phyloP scores from a whole-genome alignment of 2,888 invertebrate genomes.

The Microctonus hyperodae region DNA sequence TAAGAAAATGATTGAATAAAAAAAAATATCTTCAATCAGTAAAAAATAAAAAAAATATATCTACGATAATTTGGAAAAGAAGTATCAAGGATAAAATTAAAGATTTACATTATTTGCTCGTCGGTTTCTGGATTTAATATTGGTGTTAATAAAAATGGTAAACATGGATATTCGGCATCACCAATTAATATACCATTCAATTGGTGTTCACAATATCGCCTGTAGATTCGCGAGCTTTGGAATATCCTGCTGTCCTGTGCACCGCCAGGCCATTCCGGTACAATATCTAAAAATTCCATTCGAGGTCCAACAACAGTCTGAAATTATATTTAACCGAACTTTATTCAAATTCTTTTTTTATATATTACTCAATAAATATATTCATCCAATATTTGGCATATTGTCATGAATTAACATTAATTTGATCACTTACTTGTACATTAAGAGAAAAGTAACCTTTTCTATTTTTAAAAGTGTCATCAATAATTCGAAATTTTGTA shows the following conservation, averaged over 20 bases:
- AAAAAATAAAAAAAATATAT: too few species aligned
- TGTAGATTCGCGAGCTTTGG: conserved; percentile 34
- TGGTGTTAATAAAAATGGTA: conserved; percentile 35
- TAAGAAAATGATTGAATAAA: too few species aligned
- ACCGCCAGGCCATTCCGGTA: conserved; percentile 39
- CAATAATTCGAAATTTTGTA: conserved; percentile 33
- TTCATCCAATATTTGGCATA: conserved; percentile 13
- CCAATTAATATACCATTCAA: conserved; percentile 35
- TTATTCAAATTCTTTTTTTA: too few species aligned
- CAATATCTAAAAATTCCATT: conserved; percentile 36
- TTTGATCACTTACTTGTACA: conserved; percentile 36
- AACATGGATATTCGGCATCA: conserved; percentile 36
- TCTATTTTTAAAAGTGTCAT: conserved; percentile 37
- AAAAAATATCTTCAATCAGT: too few species aligned
- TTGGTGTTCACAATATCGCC: conserved; percentile 26
- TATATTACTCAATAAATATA: too few species aligned
- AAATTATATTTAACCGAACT: neutral
- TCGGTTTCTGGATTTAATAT: conserved; percentile 32
- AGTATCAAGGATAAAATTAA: neutral
- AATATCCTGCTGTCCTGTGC: conserved; percentile 39
- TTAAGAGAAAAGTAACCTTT: conserved; percentile 41
- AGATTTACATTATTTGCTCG: conserved; percentile 29
- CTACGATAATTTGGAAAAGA: neutral
- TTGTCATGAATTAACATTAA: neutral
- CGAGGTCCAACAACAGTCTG: conserved; percentile 36